Conservation (phyloP, 2,888 invertebrate genomes). For the Meghimatium bilineatum region DNA sequence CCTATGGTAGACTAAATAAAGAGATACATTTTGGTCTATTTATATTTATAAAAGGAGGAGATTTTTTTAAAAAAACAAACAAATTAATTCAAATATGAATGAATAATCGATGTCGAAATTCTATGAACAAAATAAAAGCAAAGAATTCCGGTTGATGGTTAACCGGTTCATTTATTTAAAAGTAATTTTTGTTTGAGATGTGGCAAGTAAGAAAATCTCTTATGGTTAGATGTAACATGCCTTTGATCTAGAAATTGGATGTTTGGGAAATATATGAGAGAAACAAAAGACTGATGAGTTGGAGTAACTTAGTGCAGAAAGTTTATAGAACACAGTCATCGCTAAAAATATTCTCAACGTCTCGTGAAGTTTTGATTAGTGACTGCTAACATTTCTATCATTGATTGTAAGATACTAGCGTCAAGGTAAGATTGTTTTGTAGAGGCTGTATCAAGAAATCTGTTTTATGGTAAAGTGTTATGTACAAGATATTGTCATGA, state of each 20-base stretch:
- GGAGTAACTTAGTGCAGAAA: neutral
- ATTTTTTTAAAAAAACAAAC: neutral
- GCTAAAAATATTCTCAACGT: neutral
- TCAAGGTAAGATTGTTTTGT: neutral
- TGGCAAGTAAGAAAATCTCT: neutral
- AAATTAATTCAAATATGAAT: neutral
- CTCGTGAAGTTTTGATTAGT: neutral
- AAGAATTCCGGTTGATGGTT: neutral
- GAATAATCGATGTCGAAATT: neutral
- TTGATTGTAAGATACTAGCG: neutral
- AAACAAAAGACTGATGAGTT: neutral
- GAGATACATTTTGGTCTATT: neutral
- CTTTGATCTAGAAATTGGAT: neutral
- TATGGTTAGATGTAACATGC: too few relatives aligned
- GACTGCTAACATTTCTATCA: neutral
- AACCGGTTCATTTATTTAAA: neutral
- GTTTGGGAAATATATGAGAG: neutral
- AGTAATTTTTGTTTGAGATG: neutral
- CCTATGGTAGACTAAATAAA: neutral
- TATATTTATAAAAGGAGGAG: too few relatives aligned
- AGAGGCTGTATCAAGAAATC: too few relatives aligned
- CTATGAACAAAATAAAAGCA: neutral
- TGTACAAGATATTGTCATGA: too few relatives aligned
- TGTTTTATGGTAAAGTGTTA: too few relatives aligned
- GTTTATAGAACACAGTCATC: neutral